Conservation (phyloP, 1,140 invertebrate species). For the Melanaphis sacchari region DNA sequence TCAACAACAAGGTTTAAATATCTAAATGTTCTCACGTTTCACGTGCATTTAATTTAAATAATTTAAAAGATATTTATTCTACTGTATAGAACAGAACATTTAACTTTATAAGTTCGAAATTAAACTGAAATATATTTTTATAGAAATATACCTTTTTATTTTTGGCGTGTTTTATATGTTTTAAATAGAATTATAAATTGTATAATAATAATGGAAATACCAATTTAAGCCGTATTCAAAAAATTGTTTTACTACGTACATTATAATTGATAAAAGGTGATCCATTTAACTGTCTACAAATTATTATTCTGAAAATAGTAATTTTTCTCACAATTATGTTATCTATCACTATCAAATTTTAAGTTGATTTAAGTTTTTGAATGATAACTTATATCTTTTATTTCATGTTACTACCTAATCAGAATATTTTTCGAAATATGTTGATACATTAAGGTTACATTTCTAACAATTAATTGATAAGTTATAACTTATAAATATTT, state of each 20-base stretch:
- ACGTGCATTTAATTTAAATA: not conserved
- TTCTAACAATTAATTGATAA: too few relatives aligned
- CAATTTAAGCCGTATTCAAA: too few relatives aligned
- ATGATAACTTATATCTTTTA: not conserved
- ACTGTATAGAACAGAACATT: not conserved
- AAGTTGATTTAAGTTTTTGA: not conserved
- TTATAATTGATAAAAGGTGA: too few relatives aligned
- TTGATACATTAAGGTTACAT: too few relatives aligned
- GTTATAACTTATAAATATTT: too few relatives aligned
- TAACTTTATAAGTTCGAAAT: not conserved
- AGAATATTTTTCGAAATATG: not conserved
- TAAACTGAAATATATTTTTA: not conserved
- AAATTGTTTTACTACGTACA: too few relatives aligned
- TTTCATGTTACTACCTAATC: not conserved
- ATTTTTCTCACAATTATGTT: not conserved
- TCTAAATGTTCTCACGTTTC: conserved; percentile 26
- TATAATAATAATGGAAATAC: too few relatives aligned
- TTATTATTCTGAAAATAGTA: too few relatives aligned
- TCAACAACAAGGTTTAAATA: not conserved
- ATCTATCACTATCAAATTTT: not conserved
- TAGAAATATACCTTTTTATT: not conserved
- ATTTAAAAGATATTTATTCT: not conserved
- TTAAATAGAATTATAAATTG: too few relatives aligned
- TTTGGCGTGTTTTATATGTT: not conserved
- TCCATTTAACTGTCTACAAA: too few relatives aligned